Evolutionary conservation across 2,888 invertebrate genomes (phyloP).

Genomic region (Leucophenga maculata): DNA sequence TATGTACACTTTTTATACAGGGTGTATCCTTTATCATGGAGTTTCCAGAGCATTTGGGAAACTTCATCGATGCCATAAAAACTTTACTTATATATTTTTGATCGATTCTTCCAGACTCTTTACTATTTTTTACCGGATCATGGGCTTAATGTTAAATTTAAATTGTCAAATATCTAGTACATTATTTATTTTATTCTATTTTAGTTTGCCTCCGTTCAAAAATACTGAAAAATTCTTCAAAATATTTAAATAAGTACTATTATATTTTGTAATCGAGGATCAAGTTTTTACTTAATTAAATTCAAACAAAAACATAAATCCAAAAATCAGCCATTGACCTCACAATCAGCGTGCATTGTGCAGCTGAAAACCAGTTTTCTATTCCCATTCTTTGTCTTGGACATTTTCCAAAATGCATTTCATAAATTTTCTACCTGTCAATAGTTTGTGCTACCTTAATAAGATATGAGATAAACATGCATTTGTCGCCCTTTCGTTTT

Average conservation of each 20-base stretch:
- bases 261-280: neutral
- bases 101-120: too few relatives aligned
- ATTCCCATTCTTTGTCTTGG: neutral
- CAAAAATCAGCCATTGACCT: slow-evolving; percentile 59
- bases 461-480: slow-evolving; percentile 52
- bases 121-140: too few relatives aligned
- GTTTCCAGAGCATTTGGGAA: too few relatives aligned
- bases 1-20: too few relatives aligned
- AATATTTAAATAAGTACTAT: neutral
- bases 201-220: too few relatives aligned
- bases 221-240: too few relatives aligned
- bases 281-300: neutral
- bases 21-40: too few relatives aligned
- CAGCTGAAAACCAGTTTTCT: slow-evolving; percentile 51
- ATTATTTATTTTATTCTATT: too few relatives aligned
- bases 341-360: slow-evolving; percentile 46
- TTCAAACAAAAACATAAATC: neutral
- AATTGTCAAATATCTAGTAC: too few relatives aligned
- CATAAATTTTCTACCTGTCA: slow-evolving; percentile 69
- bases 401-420: slow-evolving; percentile 41
- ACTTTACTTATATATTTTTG: too few relatives aligned
- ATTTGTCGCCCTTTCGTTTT: slow-evolving; percentile 38
- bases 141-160: too few relatives aligned
- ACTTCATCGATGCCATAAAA: too few relatives aligned
- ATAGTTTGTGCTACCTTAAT: slow-evolving; percentile 61